Conservation (phyloP, 2,113 vertebrate species). For the Spizaetus ornatus region DNA sequence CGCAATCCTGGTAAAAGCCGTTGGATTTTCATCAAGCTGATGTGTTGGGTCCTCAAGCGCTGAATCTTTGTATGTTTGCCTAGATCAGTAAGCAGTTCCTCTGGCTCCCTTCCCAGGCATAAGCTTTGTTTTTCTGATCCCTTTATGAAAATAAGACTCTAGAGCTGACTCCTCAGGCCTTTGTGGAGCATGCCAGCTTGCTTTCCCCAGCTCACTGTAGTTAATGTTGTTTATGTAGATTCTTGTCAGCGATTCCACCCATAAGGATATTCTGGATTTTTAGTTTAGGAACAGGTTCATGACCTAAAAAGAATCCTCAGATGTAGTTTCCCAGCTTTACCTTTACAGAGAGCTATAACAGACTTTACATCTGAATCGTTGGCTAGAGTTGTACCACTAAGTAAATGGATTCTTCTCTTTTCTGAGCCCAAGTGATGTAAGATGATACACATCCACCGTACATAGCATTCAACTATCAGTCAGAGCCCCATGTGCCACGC, state of each 20-base stretch:
- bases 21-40: neutral
- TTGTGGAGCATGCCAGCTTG: fast-evolving
- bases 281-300: neutral
- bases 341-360: neutral
- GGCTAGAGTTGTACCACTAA: neutral
- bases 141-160: neutral
- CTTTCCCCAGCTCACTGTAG: neutral
- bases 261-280: neutral
- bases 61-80: neutral
- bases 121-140: neutral
- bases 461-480: neutral
- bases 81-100: neutral
- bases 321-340: neutral
- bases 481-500: fast-evolving
- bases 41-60: neutral
- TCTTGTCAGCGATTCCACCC: neutral
- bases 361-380: neutral
- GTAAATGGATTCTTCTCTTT: neutral
- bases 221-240: neutral
- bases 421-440: neutral
- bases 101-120: neutral
- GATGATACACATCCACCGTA: neutral
- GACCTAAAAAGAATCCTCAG: neutral
- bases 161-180: neutral
- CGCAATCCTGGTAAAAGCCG: neutral